Evolutionary conservation across 2,888 invertebrate genomes (phyloP), one percentile per base, ranked within the genome.

Genomic region (Ceratothoa steindachneri): DNA sequence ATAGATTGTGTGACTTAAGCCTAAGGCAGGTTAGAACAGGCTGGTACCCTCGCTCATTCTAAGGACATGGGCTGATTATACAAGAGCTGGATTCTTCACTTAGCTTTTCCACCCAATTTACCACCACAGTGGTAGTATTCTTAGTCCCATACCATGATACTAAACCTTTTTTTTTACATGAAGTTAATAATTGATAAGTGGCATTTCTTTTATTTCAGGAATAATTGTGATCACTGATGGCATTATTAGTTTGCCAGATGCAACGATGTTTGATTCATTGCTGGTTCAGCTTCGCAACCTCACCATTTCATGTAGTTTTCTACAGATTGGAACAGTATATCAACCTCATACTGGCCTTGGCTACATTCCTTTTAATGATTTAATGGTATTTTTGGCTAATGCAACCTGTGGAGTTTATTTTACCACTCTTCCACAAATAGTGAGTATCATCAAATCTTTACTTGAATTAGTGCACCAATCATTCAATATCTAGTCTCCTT

Each of bases 201-300:
- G n/a, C n/a, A n/a, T n/a, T n/a, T n/a, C n/a, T 19, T 66, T 66
- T 30, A 81, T 85, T 86, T 65, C 83, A 90, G 91, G 90, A 84
- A 87, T 91, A 83, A 87, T 91, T 80, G 88, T 90, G 77, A 87
- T 90, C 80, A 90, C 92, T 1, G 92, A 93, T 84, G 92, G 92
- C 12, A 89, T 91, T 77, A 87, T 90, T 65, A 86, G 86, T 52
- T 87, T 90, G 80, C 89, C 91, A 2, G 91, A 92, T 83, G 88
- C 89, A n/a, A 87, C 88, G 81, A 87, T 90, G 78, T 87, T 91
- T 83, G 91, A 92, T 82, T 88, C 89, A 3, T 85, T 92, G 30
- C 85, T 93, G 79, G 88, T 89, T 77, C 91, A 92, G 83, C 85
- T 93, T 71, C 87, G 92, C 80, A 89, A 89, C 81, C 89, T 89